Evolutionary conservation across 2,797 vertebrate genomes (phyloP), one percentile per base, ranked within the genome.

Genomic region (Eulemur rubriventer): DNA sequence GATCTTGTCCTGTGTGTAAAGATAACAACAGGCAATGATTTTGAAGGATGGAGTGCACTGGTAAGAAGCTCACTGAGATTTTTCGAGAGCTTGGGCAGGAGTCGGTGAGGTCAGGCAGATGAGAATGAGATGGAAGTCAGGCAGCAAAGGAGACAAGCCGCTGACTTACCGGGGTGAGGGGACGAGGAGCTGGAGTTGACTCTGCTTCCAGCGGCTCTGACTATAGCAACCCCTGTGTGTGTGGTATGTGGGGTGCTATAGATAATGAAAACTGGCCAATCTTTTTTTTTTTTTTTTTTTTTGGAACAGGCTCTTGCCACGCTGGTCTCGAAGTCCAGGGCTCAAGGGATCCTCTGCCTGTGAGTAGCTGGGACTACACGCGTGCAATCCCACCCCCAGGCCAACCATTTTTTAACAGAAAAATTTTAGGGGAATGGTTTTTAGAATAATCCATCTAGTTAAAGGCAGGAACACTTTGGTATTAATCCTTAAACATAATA

Each of bases 401-500:
- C 59, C 26, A 17, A 22, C 22, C 18, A 65, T 38, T 70, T 65
- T 67, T 55, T 78, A 89, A 96, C 24, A 70, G 24, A 38, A 78
- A 52, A 86, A 22, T 30, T 75, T 63, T 61, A 81, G 82, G 43
- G 11, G 8, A 83, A 83, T 41, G 3, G 4, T 12, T 70, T 80
- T 86, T 55, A 3, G 1, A 86, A 69, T 26, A 50, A 81, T 82
- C 41, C 46, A 28, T 78, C 63, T 70, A 89, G 26, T 43, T 89
- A 63, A 76, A 88, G 52, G 13, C 8, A 91, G 35, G 72, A 91
- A 85, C 30, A 11, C 38, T 52, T 88, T 61, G 1, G 20, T 76
- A 57, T 91, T 76, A 38, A 73, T 73, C 79, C 63, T 95, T 79
- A 79, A 89, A 70, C 48, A 35, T 28, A 76, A 65, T 11, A 88